These are phyloP conservation scores for Heliornis fulica DNA, from an alignment of 2,113 vertebrate genomes.

Conservation along the genomic window DNA sequence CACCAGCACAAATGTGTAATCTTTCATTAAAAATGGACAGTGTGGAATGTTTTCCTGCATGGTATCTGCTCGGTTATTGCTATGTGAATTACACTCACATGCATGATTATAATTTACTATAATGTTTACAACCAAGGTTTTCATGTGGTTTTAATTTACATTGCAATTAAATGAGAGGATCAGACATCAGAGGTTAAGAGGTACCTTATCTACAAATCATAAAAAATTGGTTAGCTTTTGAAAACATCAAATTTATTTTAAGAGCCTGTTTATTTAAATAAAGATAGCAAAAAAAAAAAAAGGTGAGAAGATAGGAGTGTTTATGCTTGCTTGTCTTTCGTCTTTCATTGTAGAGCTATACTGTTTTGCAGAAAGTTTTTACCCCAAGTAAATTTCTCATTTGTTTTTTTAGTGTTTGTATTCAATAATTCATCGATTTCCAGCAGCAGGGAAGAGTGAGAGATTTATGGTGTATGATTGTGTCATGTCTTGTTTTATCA, in stretches of 20 bases:
- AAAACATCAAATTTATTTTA: conserved; percentile 37
- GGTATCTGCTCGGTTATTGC: conserved; percentile 43
- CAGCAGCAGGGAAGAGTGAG: conserved; percentile 85
- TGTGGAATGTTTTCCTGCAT: conserved; percentile 43
- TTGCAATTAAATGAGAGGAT: conserved; percentile 37
- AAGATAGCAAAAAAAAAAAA: background rate
- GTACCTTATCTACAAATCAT: conserved; percentile 56
- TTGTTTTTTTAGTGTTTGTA: conserved; percentile 83
- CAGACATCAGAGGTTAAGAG: conserved; percentile 37
- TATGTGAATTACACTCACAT: conserved; percentile 43
- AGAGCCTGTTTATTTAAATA: conserved; percentile 39
- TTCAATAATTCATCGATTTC: conserved; percentile 89
- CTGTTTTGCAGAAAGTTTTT: conserved; percentile 79
- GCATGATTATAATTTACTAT: conserved; percentile 61
- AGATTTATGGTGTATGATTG: conserved; percentile 89
- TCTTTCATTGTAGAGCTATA: conserved; percentile 32
- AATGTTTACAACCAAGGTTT: conserved; percentile 62
- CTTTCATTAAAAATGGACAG: conserved; percentile 35
- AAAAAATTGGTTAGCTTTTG: conserved; percentile 46
- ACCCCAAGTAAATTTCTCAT: conserved; percentile 82
- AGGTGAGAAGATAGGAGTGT: background rate
- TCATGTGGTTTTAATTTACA: conserved; percentile 61
- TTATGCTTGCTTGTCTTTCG: conserved; percentile 17
- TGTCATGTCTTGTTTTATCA: conserved; percentile 91
- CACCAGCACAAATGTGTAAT: background rate